A percentile compares a stretch with the other conserved stretches of the same genome.
phyloP scores from a whole-genome alignment of 2,113 vertebrate species.

The Nymphicus hollandicus region DNA sequence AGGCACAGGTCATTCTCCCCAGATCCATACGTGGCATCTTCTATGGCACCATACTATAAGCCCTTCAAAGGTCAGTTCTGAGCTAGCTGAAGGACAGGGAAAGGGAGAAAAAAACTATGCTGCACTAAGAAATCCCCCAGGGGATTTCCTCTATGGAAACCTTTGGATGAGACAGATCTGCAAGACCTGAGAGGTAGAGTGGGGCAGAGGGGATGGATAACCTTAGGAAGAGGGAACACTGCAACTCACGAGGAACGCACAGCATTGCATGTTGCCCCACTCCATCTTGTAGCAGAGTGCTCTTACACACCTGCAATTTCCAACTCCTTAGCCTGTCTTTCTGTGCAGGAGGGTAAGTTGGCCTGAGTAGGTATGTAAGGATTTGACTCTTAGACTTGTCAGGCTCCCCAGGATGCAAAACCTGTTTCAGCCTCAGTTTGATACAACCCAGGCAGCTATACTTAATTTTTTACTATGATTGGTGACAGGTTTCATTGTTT shows the following conservation, averaged over 20 bases:
- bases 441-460: neutral
- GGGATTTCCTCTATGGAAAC: neutral
- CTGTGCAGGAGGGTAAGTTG: neutral
- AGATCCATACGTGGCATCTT: neutral
- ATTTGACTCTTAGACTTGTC: neutral
- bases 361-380: rapidly evolving
- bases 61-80: neutral
- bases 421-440: neutral
- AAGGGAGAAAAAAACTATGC: neutral
- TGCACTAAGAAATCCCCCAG: neutral
- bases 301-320: neutral
- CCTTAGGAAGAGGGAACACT: neutral
- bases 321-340: neutral
- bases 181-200: neutral
- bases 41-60: neutral
- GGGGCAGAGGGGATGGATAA: neutral
- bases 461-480: neutral
- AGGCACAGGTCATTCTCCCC: neutral
- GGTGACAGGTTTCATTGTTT: neutral
- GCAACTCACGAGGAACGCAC: neutral
- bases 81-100: neutral
- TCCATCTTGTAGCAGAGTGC: neutral
- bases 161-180: neutral
- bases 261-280: neutral
- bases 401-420: neutral